A percentile compares a stretch with the other conserved stretches of the same genome.
Conservation (phyloP, 2,797 vertebrate species). For the Coendou prehensilis region DNA sequence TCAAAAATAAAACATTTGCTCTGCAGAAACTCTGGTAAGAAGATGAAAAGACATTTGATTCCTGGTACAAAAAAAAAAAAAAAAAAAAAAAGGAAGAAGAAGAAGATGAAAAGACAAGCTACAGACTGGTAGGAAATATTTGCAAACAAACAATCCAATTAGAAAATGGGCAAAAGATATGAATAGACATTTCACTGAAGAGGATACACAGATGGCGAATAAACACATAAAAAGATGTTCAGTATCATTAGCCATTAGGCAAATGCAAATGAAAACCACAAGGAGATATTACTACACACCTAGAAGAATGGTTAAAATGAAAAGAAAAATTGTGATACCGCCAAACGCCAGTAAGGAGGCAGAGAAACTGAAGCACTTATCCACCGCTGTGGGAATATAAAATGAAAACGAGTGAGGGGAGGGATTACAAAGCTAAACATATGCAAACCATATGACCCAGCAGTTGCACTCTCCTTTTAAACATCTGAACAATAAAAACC, state of each 20-base stretch:
- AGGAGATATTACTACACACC: background rate
- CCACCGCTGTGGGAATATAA: background rate
- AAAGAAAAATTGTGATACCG: background rate
- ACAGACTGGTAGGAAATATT: constrained; percentile 58
- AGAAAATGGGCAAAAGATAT: constrained; percentile 68
- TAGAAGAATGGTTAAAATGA: constrained; percentile 45
- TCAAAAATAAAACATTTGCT: constrained; percentile 52
- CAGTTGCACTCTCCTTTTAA: background rate
- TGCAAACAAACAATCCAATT: constrained; percentile 67
- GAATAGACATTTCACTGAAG: constrained; percentile 62
- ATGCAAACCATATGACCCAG: constrained; percentile 2
- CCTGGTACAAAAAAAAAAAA: too few species aligned
- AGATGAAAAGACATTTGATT: constrained; percentile 26
- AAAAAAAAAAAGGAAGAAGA: background rate
- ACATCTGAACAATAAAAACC: constrained; percentile 56
- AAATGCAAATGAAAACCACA: constrained; percentile 59
- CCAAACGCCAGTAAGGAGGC: background rate
- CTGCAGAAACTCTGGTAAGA: constrained; percentile 33
- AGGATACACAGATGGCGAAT: constrained; percentile 53
- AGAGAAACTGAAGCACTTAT: constrained; percentile 53
- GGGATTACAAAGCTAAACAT: constrained; percentile 17
- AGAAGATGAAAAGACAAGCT: constrained; percentile 57
- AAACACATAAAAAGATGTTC: constrained; percentile 56
- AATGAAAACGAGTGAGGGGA: constrained; percentile 1
- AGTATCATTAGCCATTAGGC: constrained; percentile 64